A percentile compares a stretch with the other conserved stretches of the same genome.
Evolutionary conservation across 2,888 invertebrate genomes (phyloP).

Genomic region (Apotomis betuletana): DNA sequence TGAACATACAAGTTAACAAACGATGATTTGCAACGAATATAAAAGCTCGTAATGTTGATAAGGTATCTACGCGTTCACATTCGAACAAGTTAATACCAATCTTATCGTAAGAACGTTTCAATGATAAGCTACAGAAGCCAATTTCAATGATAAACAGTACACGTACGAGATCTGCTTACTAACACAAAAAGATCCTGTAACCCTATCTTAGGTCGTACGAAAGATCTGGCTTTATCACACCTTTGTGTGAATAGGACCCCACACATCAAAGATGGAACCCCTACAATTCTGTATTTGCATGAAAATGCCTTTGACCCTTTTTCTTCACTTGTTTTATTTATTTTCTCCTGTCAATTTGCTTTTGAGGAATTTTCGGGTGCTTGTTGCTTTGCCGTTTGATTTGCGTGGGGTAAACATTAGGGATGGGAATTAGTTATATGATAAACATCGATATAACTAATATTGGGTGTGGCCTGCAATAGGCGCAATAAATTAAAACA

Average conservation of each 20-base stretch:
- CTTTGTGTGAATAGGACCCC: conserved; percentile 43
- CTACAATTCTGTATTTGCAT: conserved; percentile 61
- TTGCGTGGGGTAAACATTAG: conserved; percentile 16
- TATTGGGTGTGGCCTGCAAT: not conserved
- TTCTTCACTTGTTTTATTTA: conserved; percentile 68
- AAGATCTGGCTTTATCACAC: conserved; percentile 47
- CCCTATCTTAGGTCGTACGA: conserved; percentile 34
- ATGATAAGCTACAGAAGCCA: not conserved
- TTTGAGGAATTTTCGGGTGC: conserved; percentile 39
- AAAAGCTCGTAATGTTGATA: not conserved
- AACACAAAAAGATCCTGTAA: conserved; percentile 34
- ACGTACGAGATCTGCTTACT: conserved; percentile 7
- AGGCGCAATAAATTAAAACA: no score
- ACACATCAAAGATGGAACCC: conserved; percentile 63
- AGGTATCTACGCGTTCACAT: not conserved
- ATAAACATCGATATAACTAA: not conserved
- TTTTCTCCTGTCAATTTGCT: conserved; percentile 60
- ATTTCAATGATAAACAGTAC: conserved; percentile 5
- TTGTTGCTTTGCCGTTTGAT: conserved; percentile 29
- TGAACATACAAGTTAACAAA: no score
- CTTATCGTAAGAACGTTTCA: not conserved
- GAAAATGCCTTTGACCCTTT: conserved; percentile 63
- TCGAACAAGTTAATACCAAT: not conserved
- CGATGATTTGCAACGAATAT: not conserved
- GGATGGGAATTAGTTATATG: not conserved